Percentiles rank a stretch among this genome's conserved stretches.
Conservation (phyloP, 2,888 invertebrate species). For the Dicyrtomina minuta region DNA sequence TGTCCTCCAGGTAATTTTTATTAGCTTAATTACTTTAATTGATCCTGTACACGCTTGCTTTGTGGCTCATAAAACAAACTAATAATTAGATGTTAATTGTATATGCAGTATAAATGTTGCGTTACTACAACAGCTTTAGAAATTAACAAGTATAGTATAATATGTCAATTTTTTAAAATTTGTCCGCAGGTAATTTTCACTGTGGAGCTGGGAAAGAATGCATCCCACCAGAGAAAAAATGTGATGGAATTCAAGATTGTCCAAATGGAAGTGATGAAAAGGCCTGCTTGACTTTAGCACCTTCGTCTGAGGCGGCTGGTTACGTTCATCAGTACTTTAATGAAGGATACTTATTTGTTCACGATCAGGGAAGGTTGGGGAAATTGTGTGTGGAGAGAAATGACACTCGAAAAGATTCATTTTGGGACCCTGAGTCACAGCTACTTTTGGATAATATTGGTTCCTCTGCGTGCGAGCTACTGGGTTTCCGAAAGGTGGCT, state of each 20-base stretch:
- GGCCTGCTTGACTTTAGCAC: constrained; percentile 73
- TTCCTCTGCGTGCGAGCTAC: constrained; percentile 50
- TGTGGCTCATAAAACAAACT: too few species aligned
- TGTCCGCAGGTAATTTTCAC: constrained; percentile 70
- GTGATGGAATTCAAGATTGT: constrained; percentile 75
- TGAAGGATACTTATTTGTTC: constrained; percentile 81
- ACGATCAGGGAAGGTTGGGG: constrained; percentile 61
- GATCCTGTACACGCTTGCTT: neutral
- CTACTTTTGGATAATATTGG: constrained; percentile 51
- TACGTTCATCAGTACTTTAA: constrained; percentile 62
- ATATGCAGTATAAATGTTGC: too few species aligned
- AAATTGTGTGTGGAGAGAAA: constrained; percentile 51
- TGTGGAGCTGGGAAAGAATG: constrained; percentile 75
- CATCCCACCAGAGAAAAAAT: constrained; percentile 69
- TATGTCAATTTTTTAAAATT: neutral
- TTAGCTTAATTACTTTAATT: neutral
- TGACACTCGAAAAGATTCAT: constrained; percentile 37
- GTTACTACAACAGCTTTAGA: neutral
- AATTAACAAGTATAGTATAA: neutral
- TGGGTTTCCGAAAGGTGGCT: constrained; percentile 65
- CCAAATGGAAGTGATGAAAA: constrained; percentile 83
- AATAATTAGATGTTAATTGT: too few species aligned
- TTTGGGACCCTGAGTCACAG: constrained; percentile 49
- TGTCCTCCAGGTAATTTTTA: neutral
- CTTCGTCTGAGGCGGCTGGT: constrained; percentile 64